phyloP scores from a whole-genome alignment of 2,888 invertebrate genomes.

The Hydrotaea cyrtoneurina region DNA sequence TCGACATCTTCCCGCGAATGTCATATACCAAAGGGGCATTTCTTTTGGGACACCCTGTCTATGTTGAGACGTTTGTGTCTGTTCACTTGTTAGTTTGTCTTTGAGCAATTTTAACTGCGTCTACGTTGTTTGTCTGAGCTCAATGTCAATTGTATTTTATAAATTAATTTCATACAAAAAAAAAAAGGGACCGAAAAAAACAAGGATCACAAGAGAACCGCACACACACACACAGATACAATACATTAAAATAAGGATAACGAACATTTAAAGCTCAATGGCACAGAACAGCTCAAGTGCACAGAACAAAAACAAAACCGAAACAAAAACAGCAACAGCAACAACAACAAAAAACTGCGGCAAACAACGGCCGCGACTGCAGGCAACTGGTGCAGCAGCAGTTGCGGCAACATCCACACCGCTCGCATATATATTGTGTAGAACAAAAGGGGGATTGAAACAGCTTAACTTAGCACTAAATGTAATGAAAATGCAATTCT shows the following conservation, averaged over 20 bases:
- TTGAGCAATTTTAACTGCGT: background rate
- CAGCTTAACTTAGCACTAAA: slow-evolving; percentile 53
- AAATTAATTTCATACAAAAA: slow-evolving; percentile 68
- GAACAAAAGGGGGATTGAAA: slow-evolving; percentile 43
- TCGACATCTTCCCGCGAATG: no score
- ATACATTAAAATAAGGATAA: slow-evolving; percentile 40
- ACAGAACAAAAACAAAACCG: background rate
- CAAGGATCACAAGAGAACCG: background rate
- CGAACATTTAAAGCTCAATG: slow-evolving; percentile 63
- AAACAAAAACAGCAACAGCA: slow-evolving; percentile 36
- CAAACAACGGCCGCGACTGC: no score
- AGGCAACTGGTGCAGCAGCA: background rate
- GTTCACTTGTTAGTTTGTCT: background rate
- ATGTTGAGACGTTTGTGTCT: background rate
- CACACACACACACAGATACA: background rate
- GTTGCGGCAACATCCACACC: slow-evolving; percentile 3
- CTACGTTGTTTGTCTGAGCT: slow-evolving; percentile 42
- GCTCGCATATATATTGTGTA: background rate
- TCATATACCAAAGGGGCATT: no score
- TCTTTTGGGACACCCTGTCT: no score
- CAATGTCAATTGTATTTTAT: slow-evolving; percentile 68
- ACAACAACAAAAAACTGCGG: no score
- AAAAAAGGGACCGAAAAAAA: background rate
- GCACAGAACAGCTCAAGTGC: slow-evolving; percentile 50
- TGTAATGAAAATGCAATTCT: slow-evolving; percentile 59